These are phyloP conservation scores for Empidonax alnorum DNA, from an alignment of 2,113 vertebrate species.

Conservation along the genomic window DNA sequence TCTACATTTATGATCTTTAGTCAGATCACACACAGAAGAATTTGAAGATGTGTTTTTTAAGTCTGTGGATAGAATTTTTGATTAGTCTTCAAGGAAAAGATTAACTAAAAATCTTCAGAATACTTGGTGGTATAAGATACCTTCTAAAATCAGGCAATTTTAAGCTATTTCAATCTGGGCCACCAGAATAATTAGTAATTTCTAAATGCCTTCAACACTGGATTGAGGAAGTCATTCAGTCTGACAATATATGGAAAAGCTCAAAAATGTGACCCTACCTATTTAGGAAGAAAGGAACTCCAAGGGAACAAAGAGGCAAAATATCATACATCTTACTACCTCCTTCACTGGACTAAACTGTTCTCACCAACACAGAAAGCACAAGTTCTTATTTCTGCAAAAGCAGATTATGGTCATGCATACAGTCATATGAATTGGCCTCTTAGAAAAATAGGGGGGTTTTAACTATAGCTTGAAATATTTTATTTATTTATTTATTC, in stretches of 20 bases:
- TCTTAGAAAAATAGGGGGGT: rapidly evolving
- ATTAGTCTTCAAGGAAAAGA: not conserved
- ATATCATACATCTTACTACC: not conserved
- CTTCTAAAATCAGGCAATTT: not conserved
- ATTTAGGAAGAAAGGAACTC: not conserved
- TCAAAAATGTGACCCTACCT: not conserved
- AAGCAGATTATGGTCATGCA: not conserved
- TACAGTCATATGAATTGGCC: not conserved
- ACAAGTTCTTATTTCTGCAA: not conserved
- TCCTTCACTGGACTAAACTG: not conserved
- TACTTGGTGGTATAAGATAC: not conserved
- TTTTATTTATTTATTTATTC: not conserved
- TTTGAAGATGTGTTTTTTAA: not conserved
- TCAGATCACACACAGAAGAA: not conserved
- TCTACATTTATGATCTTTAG: not conserved
- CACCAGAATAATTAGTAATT: not conserved
- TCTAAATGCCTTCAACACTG: not conserved
- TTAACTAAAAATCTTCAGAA: not conserved
- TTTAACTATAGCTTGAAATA: not conserved
- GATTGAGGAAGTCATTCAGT: not conserved
- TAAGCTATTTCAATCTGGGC: not conserved
- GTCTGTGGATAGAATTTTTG: not conserved
- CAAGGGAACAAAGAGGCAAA: not conserved
- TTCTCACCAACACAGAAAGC: not conserved
- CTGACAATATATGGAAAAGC: not conserved